These are phyloP conservation scores for Xylota sylvarum DNA, from an alignment of 2,888 invertebrate genomes.

Conservation along the genomic window DNA sequence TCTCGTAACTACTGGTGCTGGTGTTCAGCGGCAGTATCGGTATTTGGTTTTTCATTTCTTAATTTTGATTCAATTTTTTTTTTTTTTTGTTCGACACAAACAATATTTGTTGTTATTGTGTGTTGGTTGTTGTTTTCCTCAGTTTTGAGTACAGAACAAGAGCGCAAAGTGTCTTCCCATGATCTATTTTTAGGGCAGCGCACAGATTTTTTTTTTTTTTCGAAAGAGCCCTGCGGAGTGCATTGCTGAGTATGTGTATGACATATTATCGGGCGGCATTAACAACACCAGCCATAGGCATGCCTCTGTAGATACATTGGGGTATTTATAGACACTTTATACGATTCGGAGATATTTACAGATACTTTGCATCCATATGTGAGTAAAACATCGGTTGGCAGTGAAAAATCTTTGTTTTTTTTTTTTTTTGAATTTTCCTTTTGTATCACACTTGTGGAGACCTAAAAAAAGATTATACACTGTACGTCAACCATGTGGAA, in stretches of 20 bases:
- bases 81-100: slow-evolving; percentile 64
- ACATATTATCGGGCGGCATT: slow-evolving; percentile 68
- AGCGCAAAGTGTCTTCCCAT: slow-evolving; percentile 77
- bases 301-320: slow-evolving; percentile 44
- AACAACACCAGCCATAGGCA: slow-evolving; percentile 60
- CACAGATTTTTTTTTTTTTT: slow-evolving; percentile 26
- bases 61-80: slow-evolving; percentile 45
- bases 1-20: slow-evolving; percentile 20
- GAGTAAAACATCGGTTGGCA: slow-evolving; percentile 66
- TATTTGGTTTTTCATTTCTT: slow-evolving; percentile 63
- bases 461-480: slow-evolving; percentile 73
- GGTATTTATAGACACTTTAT: slow-evolving; percentile 72
- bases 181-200: slow-evolving; percentile 69
- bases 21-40: slow-evolving; percentile 37
- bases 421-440: slow-evolving; percentile 59
- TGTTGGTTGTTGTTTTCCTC: slow-evolving; percentile 21
- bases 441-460: slow-evolving; percentile 67
- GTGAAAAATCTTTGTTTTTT: slow-evolving; percentile 48
- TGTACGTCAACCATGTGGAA: slow-evolving; percentile 62
- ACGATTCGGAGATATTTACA: slow-evolving; percentile 70
- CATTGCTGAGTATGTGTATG: slow-evolving; percentile 53
- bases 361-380: slow-evolving; percentile 76
- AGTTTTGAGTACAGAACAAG: slow-evolving; percentile 63
- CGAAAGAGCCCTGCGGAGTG: slow-evolving; percentile 52
- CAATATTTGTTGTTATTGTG: slow-evolving; percentile 55